Evolutionary conservation across 2,888 invertebrate species (phyloP), one percentile per base, ranked within the genome.

Genomic region (Elysia crispata): DNA sequence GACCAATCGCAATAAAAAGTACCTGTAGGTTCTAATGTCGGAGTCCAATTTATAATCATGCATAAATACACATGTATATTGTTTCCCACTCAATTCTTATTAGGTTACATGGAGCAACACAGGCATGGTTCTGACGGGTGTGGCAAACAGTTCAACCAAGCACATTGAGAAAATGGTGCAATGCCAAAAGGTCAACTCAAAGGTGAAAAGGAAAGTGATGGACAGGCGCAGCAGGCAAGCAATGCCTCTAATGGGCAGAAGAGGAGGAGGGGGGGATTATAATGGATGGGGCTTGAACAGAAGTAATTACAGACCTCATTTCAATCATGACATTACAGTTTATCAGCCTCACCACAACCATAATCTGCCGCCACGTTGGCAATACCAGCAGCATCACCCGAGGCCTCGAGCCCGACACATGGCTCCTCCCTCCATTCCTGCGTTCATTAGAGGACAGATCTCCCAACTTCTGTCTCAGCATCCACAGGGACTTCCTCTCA

Each of bases 151-250:
- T 33, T 82, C 84, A 1, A 89, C 89, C 1, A 70, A 83, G 25
- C 89, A 89, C 75, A 89, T 90, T n/a, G 85, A 87, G 79, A 86
- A 82, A 74, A 70, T 90, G 33, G 89, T 90, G 8, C 83, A 87
- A 0, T 85, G 84, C 60, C 89, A 89, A 76, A 89, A 85, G 78
- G 77, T 87, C 0, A 85, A 84, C 76, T 85, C 85, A 67, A 85
- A 84, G 11, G 87, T 87, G 79, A 85, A 82, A 82, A 86, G 85
- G 20, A 83, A 83, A 1, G 31, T 72, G 1, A 28, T 76, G 41
- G 18, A 41, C 1, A 50, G 20, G 13, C 1, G 49, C 11, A 49
- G 1, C 11, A 0, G 31, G 20, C 25, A 30, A 3, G 20, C 41
- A 20, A 6, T n/a, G 13, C 57, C 5, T 20, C 28, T 20, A 5